Conservation (phyloP, 1,140 invertebrate genomes). For the Triops longicaudatus region DNA sequence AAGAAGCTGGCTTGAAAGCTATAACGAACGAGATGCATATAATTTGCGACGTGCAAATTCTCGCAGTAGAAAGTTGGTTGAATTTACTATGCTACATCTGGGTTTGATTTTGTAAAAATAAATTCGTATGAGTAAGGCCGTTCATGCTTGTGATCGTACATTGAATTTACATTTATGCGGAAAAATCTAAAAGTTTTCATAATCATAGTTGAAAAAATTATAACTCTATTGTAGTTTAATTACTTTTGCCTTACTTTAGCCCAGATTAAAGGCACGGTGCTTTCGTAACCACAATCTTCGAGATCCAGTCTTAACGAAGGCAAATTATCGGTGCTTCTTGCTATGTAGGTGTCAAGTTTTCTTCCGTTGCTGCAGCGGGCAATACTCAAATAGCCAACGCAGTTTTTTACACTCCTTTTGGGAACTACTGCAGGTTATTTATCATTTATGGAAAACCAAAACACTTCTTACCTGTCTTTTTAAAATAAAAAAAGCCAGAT, state of each 20-base stretch:
- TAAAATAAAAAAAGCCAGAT: neutral
- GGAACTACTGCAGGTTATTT: neutral
- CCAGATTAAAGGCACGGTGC: neutral
- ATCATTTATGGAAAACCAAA: neutral
- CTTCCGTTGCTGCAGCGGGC: neutral
- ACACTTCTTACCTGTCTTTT: neutral
- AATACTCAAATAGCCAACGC: neutral
- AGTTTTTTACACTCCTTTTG: neutral
- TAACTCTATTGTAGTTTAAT: too few relatives aligned
- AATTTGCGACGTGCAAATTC: neutral
- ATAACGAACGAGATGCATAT: too few relatives aligned
- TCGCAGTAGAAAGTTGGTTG: too few relatives aligned
- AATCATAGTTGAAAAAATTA: too few relatives aligned
- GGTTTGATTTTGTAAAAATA: too few relatives aligned
- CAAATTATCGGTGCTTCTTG: neutral
- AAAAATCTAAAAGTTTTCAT: too few relatives aligned
- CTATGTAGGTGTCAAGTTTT: neutral
- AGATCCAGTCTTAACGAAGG: neutral
- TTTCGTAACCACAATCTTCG: neutral
- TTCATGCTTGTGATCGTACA: too few relatives aligned
- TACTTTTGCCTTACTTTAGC: neutral
- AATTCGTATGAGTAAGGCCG: too few relatives aligned
- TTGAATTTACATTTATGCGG: too few relatives aligned
- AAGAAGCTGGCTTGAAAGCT: too few relatives aligned
- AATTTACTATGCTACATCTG: too few relatives aligned